phyloP scores from a whole-genome alignment of 2,113 vertebrate genomes.

The Thunnus thynnus region DNA sequence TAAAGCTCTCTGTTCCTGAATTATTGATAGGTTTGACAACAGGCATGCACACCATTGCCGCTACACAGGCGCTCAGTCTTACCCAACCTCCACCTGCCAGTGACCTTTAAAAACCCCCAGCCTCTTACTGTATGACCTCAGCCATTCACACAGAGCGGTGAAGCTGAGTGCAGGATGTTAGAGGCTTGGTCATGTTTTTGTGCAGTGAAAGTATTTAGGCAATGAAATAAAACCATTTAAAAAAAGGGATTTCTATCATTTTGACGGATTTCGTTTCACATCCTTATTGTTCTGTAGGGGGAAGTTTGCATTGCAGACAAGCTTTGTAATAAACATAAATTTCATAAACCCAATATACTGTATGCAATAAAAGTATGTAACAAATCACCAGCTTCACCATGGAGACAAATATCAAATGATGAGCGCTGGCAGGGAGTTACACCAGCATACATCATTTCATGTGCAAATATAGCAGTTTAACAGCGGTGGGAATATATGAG shows the following conservation, averaged over 20 bases:
- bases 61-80: background rate
- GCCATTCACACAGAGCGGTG: background rate
- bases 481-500: background rate
- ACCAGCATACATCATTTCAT: background rate
- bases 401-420: slow-evolving; percentile 6
- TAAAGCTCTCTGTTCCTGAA: slow-evolving; percentile 41
- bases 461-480: slow-evolving; percentile 8
- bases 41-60: background rate
- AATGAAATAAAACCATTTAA: background rate
- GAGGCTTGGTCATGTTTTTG: background rate
- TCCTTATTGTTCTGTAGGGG: background rate
- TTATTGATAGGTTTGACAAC: slow-evolving; percentile 66
- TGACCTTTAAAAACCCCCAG: slow-evolving; percentile 55
- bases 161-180: background rate
- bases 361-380: background rate
- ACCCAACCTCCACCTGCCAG: background rate
- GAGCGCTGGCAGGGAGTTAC: background rate
- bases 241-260: background rate
- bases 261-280: background rate
- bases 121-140: slow-evolving; percentile 8
- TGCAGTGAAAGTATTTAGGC: background rate
- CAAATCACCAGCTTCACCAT: background rate
- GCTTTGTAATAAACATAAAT: background rate
- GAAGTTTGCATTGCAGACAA: background rate
- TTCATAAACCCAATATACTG: background rate